Percentiles rank a stretch among this genome's conserved stretches.
Evolutionary conservation across 92 coral and sea anemone genomes (phyloP).

Genomic region (Parazoanthus darwini): DNA sequence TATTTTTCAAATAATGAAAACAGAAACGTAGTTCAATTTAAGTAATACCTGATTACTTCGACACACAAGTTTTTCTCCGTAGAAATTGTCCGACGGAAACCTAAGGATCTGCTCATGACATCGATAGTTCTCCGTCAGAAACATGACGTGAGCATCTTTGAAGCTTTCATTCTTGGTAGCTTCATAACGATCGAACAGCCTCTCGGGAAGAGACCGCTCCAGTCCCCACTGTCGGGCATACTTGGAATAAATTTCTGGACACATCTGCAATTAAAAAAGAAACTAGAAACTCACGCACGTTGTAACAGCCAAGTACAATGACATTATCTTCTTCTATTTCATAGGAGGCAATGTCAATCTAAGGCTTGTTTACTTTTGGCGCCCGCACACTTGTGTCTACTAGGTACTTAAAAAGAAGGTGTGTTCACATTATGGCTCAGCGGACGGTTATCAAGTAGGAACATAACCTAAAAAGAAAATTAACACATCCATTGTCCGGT

Average conservation of each 20-base stretch:
- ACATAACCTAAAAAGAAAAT: too few relatives aligned
- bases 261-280: conserved; percentile 49
- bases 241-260: conserved; percentile 78
- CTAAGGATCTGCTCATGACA: conserved; percentile 74
- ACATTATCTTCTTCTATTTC: not conserved
- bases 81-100: conserved; percentile 82
- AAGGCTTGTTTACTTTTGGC: too few relatives aligned
- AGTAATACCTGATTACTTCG: conserved; percentile 52
- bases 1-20: not conserved
- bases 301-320: not conserved
- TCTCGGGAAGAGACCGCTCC: conserved; percentile 76
- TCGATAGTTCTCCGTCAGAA: conserved; percentile 89
- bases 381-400: too few relatives aligned
- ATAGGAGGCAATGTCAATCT: too few relatives aligned
- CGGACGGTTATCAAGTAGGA: too few relatives aligned
- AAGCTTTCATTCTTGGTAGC: not conserved
- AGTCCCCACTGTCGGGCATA: conserved; percentile 67
- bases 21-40: not conserved
- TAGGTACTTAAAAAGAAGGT: too few relatives aligned
- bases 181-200: conserved; percentile 78
- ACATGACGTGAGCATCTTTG: conserved; percentile 56
- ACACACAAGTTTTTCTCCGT: conserved; percentile 73
- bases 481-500: too few relatives aligned
- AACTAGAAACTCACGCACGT: not conserved
- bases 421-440: too few relatives aligned